Evolutionary conservation across 2,113 vertebrate genomes (phyloP).

Genomic region (Archocentrus centrarchus): DNA sequence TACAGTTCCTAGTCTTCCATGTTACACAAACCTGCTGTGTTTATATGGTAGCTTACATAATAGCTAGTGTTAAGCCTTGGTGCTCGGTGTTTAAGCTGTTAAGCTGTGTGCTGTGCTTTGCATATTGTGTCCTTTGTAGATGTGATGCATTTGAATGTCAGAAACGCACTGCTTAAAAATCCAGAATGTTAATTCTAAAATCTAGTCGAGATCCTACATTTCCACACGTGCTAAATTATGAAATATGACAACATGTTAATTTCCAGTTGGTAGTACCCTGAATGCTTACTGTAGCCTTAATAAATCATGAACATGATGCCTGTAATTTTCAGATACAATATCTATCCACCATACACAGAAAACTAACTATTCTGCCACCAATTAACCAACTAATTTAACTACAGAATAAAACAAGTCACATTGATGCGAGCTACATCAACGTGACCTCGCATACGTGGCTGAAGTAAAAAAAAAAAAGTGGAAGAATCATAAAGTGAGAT

Average conservation of each 20-base stretch:
- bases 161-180: not conserved
- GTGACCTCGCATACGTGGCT: not conserved
- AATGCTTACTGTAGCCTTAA: not conserved
- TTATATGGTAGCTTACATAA: not conserved
- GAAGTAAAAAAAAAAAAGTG: not conserved
- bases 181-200: not conserved
- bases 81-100: constrained; percentile 1
- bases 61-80: not conserved
- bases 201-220: not conserved
- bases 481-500: not conserved
- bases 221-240: not conserved
- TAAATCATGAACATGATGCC: not conserved
- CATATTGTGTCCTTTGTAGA: not conserved
- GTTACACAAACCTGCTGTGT: not conserved
- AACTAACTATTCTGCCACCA: not conserved
- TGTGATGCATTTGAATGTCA: not conserved
- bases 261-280: not conserved
- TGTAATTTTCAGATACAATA: not conserved
- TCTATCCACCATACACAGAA: not conserved
- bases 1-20: not conserved
- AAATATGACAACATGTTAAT: not conserved
- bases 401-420: constrained; percentile 7
- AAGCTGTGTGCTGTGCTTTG: not conserved
- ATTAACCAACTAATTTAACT: not conserved
- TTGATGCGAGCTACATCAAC: not conserved